Evolutionary conservation across 2,113 vertebrate species (phyloP), one percentile per base, ranked within the genome.

Genomic region (Mesembrinibis cayennensis): DNA sequence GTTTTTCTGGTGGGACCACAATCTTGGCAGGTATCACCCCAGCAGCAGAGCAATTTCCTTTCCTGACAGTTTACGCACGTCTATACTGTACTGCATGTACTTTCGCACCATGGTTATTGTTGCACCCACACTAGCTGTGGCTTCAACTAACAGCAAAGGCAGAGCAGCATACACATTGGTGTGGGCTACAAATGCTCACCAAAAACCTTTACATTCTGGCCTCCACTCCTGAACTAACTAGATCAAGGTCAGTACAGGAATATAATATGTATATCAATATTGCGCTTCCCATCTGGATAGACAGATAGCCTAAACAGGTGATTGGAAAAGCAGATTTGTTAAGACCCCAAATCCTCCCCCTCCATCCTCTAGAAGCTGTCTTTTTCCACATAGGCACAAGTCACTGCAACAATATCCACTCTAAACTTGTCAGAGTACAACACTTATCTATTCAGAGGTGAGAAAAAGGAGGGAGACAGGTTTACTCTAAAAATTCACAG

Each of bases 91-190:
- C 52, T 52, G 65, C 50, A 26, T 1, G 7, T 9, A 22, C 32
- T 23, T 15, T 4, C 82, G 47, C n/a, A 40, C 16, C 17, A 1
- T 0, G 0, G 30, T 47, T 70, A 50, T 12, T 25, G 45, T 3
- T 44, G 50, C 32, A 71, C 6, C 29, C 38, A 26, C 42, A 13
- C 17, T 23, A 34, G 13, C 34, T 69, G 69, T 14, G 9, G 45
- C 52, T 93, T 67, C 78, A 76, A 18, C 11, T 22, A 62, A 21
- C 12, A 82, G 40, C 38, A 55, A 90, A 79, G n/a, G 44, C 74
- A 72, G 36, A 70, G 56, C 65, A 55, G 52, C 25, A 32, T 5
- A 29, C 20, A 18, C 0, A 0, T 26, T 42, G 25, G 14, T 5
- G 23, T 15, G 26, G 17, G 38, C 30, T 69, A 62, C 58, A 66